phyloP scores from a whole-genome alignment of 2,888 invertebrate species.

The Coecobrya sp. region DNA sequence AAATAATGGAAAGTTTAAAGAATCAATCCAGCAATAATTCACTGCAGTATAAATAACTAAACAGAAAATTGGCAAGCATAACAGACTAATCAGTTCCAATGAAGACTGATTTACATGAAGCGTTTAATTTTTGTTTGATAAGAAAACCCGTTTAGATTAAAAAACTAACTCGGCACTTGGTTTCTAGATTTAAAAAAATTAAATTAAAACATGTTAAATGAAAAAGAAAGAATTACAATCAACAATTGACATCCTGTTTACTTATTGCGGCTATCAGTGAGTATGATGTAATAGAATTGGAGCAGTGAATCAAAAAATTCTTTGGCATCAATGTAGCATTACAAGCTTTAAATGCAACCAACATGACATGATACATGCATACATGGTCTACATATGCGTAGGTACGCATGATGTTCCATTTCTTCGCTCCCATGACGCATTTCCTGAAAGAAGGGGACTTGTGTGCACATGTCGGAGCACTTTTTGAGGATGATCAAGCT shows the following conservation, averaged over 20 bases:
- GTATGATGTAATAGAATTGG: background rate
- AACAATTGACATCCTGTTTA: too few species aligned
- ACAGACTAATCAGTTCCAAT: background rate
- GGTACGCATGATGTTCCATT: background rate
- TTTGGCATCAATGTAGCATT: too few species aligned
- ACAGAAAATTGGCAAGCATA: background rate
- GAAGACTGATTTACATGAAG: too few species aligned
- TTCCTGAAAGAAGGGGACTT: constrained; percentile 2
- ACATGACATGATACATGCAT: background rate
- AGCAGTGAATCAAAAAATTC: background rate
- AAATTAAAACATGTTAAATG: too few species aligned
- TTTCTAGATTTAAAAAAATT: too few species aligned
- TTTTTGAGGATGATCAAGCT: constrained; percentile 53
- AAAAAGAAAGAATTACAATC: too few species aligned
- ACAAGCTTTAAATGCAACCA: too few species aligned
- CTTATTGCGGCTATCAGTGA: too few species aligned
- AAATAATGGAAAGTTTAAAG: constrained; percentile 1
- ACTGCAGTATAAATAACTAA: background rate
- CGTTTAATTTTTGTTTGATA: too few species aligned
- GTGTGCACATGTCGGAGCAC: constrained; percentile 1
- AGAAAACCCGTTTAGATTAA: too few species aligned
- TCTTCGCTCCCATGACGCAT: constrained; percentile 1
- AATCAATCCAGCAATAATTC: background rate
- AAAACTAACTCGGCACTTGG: too few species aligned
- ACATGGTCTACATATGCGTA: background rate